Percentiles rank a stretch among this genome's conserved stretches.
phyloP scores from a whole-genome alignment of 2,888 invertebrate genomes.

The Heliconius ismenius region DNA sequence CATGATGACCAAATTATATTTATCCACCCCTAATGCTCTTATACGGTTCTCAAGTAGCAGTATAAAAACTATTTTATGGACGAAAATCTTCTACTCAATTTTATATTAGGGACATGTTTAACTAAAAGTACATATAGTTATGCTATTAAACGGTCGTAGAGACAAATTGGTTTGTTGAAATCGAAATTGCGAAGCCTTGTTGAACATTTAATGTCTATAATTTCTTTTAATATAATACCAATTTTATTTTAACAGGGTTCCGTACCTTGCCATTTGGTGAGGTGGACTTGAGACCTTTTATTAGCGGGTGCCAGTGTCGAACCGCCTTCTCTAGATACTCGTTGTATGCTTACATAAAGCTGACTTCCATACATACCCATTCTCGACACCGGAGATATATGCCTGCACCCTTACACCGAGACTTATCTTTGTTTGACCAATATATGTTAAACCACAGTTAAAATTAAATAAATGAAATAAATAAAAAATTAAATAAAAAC shows the following conservation, averaged over 20 bases:
- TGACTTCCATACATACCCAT: too few species aligned
- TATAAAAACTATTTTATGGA: slow-evolving; percentile 15
- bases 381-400: too few species aligned
- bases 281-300: too few species aligned
- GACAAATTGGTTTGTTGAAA: background rate
- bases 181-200: background rate
- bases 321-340: too few species aligned
- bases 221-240: background rate
- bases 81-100: slow-evolving; percentile 11
- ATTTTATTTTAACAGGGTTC: background rate
- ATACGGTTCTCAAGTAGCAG: background rate
- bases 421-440: too few species aligned
- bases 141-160: background rate
- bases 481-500: too few species aligned
- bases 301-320: too few species aligned
- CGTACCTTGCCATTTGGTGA: too few species aligned
- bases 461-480: too few species aligned
- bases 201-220: background rate
- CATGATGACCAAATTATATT: background rate
- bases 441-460: too few species aligned
- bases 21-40: slow-evolving; percentile 7
- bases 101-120: background rate
- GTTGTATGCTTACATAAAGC: too few species aligned
- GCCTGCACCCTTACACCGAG: too few species aligned
- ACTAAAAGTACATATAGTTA: background rate